A percentile compares a stretch with the other conserved stretches of the same genome.
Conservation (phyloP, 2,113 vertebrate genomes). For the Anser cygnoides region DNA sequence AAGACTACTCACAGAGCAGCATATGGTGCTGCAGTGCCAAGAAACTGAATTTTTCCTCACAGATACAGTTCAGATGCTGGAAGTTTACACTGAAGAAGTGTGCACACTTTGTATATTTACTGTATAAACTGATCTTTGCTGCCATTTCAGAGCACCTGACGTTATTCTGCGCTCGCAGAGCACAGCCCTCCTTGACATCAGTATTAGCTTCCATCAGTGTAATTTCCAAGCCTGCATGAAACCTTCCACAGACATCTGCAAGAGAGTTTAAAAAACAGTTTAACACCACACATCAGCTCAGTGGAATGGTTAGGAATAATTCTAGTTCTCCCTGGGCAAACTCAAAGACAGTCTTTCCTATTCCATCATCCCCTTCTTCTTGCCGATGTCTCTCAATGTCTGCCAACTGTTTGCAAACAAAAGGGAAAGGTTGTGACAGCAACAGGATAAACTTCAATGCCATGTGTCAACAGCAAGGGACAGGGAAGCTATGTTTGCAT, state of each 20-base stretch:
- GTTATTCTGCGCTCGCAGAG: fast-evolving
- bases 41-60: no score
- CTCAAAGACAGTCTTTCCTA: neutral
- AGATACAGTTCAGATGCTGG: no score
- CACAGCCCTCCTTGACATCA: neutral
- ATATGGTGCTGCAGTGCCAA: fast-evolving
- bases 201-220: neutral
- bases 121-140: no score
- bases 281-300: fast-evolving
- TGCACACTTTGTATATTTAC: fast-evolving
- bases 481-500: neutral
- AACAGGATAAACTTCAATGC: no score
- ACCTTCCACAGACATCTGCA: neutral
- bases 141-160: no score
- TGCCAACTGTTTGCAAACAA: neutral
- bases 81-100: neutral
- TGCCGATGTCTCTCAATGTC: neutral
- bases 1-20: fast-evolving
- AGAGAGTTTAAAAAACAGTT: neutral
- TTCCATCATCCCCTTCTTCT: neutral
- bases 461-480: neutral
- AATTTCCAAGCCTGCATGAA: neutral
- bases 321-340: neutral
- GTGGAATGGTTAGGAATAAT: neutral
- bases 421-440: neutral